These are phyloP conservation scores for Dysidea cf. avara DNA, from an alignment of 37 sponge, comb jelly and placozoan species.

Conservation along the genomic window DNA sequence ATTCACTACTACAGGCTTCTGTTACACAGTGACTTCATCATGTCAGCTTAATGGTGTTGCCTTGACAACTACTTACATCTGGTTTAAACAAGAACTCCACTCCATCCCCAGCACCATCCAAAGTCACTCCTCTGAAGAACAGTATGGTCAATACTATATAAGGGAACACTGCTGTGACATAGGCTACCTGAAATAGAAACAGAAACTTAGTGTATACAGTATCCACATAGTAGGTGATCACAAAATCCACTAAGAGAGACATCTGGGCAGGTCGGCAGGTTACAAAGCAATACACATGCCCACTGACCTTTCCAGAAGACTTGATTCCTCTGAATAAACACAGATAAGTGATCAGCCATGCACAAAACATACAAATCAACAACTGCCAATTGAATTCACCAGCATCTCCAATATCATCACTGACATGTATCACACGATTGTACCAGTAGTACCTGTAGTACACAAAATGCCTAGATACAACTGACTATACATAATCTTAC, in stretches of 20 bases:
- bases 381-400: conserved; percentile 88
- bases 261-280: too few species aligned
- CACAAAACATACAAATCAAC: conserved; percentile 62
- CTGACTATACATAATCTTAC: too few species aligned
- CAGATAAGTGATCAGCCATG: conserved; percentile 86
- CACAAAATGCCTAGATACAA: too few species aligned
- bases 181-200: conserved; percentile 63
- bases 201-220: too few species aligned
- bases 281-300: background rate
- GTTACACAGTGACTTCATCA: too few species aligned
- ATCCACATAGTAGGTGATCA: too few species aligned
- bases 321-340: conserved; percentile 94
- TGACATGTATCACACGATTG: conserved; percentile 62
- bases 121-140: conserved; percentile 94
- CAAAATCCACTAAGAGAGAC: too few species aligned
- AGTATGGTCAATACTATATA: conserved; percentile 82
- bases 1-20: too few species aligned
- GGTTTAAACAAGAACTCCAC: conserved; percentile 76
- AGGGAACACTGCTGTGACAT: conserved; percentile 91
- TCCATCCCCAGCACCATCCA: conserved; percentile 91
- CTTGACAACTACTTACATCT: conserved; percentile 30
- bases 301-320: conserved; percentile 79
- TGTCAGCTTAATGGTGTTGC: too few species aligned
- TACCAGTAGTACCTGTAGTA: conserved; percentile 84
- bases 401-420: conserved; percentile 48